Base-by-base conservation (phyloP, 2,113 vertebrate genomes). In the Aythya baeri region DNA sequence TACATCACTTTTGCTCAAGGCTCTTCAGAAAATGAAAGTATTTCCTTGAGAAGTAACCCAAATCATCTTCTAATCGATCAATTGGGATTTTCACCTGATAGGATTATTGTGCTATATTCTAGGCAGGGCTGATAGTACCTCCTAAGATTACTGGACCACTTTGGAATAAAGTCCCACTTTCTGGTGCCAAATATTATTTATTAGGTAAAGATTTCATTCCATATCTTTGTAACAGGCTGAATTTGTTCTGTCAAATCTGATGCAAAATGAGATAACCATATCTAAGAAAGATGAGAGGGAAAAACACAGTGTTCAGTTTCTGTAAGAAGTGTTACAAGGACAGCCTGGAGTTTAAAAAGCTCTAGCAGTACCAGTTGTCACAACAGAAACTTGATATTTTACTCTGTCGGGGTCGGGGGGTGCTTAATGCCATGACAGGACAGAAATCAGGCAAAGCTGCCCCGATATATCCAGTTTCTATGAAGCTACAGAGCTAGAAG, bases 391-490 rank as follows among this genome's bases (percentile, higher is more conserved):
- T 25, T 34, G 38, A 17, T 17, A 34, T 68, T 68, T 73, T 32
- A 17, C 16, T 67, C 29, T 10, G 4, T 32, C 0, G 1, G 4
- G 38, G 9, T 23, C 61, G 16, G 3, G 18, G 4, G 6, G 2
- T 38, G 32, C 22, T 55, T 41, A 34, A 18, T 44, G 9, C 38
- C 54, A 58, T 41, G n/a, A 31, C 50, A 66, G 32, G 36, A 36
- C 32, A 67, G n/a, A 38, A 67, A 61, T 49, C 61, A 41, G 71
- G 21, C n/a, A 62, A 82, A 57, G 15, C 17, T 57, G 34, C 7
- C 18, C 31, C 46, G 13, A 16, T n/a, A 57, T 3, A 34, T 31
- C 34, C 46, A 83, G 25, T 6, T 21, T 59, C 57, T 36, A 22
- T 9, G 66, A 61, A 34, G 22, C 18, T 36, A 61, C 9, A 20